Base-by-base conservation (phyloP, 2,888 invertebrate species). In the Watsonalla cultraria region DNA sequence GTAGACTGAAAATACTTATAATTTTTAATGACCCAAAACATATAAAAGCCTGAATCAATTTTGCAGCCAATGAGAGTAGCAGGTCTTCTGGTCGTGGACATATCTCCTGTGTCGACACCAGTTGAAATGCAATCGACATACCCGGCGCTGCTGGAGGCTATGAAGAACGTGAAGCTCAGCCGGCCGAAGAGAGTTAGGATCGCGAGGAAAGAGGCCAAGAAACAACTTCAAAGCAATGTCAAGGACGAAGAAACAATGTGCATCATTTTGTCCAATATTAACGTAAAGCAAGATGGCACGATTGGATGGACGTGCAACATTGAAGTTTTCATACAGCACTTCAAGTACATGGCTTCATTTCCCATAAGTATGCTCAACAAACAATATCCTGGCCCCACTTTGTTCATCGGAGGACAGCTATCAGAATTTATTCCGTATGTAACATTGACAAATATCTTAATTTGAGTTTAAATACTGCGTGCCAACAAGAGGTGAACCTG, bases 371-470 rank as follows among this genome's bases (percentile, higher is more conserved):
- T 82, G 63, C 69, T 63, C 51, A 64, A 55, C 6, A 80, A 78
- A 52, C 62, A 61, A 51, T 95, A 91, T 70, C 61, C 72, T 7
- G 95, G 95, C 0, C 95, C 95, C 0, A 94, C 96, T 0, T 77
- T 97, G 14, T 98, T 98, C 76, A 89, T 99, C 45, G 96, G 94
- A 47, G 98, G 98, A 35, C 93, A 90, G n/a, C 82, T 92, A 0
- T 98, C 98, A 0, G 93, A 94, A 68, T 97, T 94, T 77, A 91
- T 98, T 62, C 92, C 92, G 95, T 95, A 87, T 91, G 90, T 82
- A 47, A 11, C 33, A 7, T 13, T 24, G 24, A 24, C 24, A 24
- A 24, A 2, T 24, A 24, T 24, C 24, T 24, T 24, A 24, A 24
- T 24, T 24, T 2, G 24, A 24, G 24, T 24, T 24, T 24, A 4